These are phyloP conservation scores for Cryptus armator DNA, from an alignment of 2,888 invertebrate genomes.

Conservation along the genomic window DNA sequence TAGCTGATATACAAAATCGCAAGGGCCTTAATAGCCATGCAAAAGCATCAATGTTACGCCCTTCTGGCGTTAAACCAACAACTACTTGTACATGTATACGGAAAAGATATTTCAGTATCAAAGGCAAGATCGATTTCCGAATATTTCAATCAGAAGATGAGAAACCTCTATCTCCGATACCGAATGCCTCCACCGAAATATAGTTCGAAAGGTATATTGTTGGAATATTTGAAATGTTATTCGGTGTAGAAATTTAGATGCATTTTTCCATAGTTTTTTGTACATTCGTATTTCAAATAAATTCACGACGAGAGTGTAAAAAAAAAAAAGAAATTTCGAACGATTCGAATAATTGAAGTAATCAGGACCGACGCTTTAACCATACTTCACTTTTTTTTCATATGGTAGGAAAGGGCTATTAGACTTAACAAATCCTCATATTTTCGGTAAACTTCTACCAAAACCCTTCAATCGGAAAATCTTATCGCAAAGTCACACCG, in stretches of 20 bases:
- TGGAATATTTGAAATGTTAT: background rate
- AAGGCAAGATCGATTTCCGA: conserved; percentile 42
- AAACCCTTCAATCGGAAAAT: too few species aligned
- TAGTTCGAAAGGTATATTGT: background rate
- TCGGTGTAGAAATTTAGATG: background rate
- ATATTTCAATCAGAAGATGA: conserved; percentile 47
- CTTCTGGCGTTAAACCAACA: background rate
- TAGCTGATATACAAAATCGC: conserved; percentile 4
- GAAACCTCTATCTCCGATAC: background rate
- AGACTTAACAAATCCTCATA: too few species aligned
- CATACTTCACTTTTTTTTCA: too few species aligned
- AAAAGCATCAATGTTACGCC: background rate
- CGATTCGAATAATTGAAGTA: too few species aligned
- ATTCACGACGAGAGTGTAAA: background rate
- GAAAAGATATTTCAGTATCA: background rate
- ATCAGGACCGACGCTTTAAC: too few species aligned
- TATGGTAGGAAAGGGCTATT: too few species aligned
- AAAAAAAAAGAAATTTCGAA: too few species aligned
- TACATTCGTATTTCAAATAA: background rate
- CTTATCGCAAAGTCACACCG: background rate
- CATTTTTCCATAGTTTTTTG: background rate
- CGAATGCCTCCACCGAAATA: background rate
- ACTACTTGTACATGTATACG: background rate
- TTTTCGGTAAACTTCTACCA: too few species aligned
- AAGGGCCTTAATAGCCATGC: background rate